Conservation (phyloP, 2,888 invertebrate species). For the Harpagoxenus sublaevis region DNA sequence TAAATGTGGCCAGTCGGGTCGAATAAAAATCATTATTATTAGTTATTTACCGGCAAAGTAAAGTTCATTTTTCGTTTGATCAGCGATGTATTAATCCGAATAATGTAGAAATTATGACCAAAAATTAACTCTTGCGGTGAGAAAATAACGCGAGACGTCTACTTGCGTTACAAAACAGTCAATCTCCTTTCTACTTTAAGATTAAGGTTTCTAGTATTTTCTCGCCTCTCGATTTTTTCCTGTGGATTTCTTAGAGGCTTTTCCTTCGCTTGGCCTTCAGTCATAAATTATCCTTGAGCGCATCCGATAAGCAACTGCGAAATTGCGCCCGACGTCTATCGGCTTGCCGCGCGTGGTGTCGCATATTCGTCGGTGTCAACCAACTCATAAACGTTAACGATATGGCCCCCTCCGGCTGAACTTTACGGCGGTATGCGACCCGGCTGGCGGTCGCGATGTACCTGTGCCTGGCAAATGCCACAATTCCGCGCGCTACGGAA, state of each 20-base stretch:
- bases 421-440: constrained; percentile 21
- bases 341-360: neutral
- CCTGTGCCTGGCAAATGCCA: constrained; percentile 4
- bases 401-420: neutral
- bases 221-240: neutral
- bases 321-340: constrained; percentile 11
- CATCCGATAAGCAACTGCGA: neutral
- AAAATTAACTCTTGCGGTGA: neutral
- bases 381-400: constrained; percentile 30
- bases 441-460: constrained; percentile 15
- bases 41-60: too few relatives aligned
- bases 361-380: constrained; percentile 11
- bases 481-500: constrained; percentile 18
- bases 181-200: neutral
- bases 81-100: neutral
- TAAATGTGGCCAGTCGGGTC: too few relatives aligned
- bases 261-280: neutral
- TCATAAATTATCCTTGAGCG: neutral
- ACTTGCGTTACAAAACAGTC: neutral
- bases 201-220: neutral
- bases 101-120: neutral
- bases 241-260: neutral
- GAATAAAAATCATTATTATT: too few relatives aligned
- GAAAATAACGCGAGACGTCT: neutral
- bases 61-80: too few relatives aligned